These are phyloP conservation scores for Caligus rogercresseyi DNA, from an alignment of 1,140 invertebrate genomes.

Conservation along the genomic window DNA sequence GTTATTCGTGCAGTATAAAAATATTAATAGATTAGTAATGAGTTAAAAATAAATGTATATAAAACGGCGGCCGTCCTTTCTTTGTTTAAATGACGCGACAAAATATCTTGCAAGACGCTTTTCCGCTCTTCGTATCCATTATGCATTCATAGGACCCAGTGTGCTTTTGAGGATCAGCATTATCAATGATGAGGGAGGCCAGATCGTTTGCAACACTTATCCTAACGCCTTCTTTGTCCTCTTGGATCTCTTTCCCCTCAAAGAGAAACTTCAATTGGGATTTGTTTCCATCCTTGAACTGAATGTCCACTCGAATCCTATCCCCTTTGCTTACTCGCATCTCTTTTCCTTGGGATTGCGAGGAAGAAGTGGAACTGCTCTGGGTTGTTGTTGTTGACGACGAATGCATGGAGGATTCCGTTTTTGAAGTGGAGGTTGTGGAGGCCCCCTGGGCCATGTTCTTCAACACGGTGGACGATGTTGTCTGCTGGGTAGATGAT, in stretches of 20 bases:
- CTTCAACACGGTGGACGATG: not conserved
- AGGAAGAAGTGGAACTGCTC: not conserved
- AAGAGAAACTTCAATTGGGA: constrained; percentile 67
- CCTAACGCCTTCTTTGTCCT: constrained; percentile 42
- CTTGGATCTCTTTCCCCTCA: constrained; percentile 57
- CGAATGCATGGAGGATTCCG: not conserved
- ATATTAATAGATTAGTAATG: no score
- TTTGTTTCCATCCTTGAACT: constrained; percentile 48
- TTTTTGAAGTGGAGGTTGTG: not conserved
- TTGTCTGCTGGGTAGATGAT: not conserved
- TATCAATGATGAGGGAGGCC: constrained; percentile 46
- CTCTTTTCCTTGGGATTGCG: constrained; percentile 31
- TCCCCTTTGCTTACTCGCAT: constrained; percentile 40
- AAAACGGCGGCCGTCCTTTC: no score
- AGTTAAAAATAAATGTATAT: no score
- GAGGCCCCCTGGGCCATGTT: not conserved
- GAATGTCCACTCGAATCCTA: constrained; percentile 41
- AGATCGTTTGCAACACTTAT: constrained; percentile 42
- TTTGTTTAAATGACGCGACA: not conserved
- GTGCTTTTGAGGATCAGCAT: constrained; percentile 46
- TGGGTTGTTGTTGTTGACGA: not conserved
- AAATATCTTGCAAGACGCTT: constrained; percentile 37
- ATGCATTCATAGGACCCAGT: constrained; percentile 66
- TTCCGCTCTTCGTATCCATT: constrained; percentile 49
- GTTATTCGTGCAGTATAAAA: no score